phyloP scores from a whole-genome alignment of 1,140 invertebrate species.

The Drosophila orena region DNA sequence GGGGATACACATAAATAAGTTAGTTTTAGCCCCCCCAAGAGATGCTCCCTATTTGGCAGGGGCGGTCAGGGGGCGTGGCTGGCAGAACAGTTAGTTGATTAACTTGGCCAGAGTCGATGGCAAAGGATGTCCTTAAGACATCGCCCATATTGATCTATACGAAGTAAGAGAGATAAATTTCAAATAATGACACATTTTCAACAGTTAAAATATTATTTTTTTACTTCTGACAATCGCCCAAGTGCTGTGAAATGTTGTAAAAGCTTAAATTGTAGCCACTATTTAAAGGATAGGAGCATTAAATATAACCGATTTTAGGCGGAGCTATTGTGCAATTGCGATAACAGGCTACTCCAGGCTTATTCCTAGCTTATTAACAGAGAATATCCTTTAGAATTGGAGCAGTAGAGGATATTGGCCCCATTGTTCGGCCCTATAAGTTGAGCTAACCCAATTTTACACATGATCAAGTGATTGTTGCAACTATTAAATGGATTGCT shows the following conservation, averaged over 20 bases:
- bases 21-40: conserved; percentile 21
- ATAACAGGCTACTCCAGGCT: too few species aligned
- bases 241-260: too few species aligned
- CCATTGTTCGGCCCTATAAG: neutral
- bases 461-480: conserved; percentile 21
- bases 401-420: neutral
- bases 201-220: too few species aligned
- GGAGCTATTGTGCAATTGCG: too few species aligned
- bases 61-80: neutral
- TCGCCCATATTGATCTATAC: too few species aligned
- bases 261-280: too few species aligned
- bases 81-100: conserved; percentile 26
- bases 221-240: too few species aligned
- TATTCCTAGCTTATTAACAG: neutral
- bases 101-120: conserved; percentile 4
- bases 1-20: conserved; percentile 54
- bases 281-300: too few species aligned
- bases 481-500: conserved; percentile 14
- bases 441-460: conserved; percentile 6
- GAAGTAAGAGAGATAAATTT: too few species aligned
- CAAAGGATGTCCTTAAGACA: neutral
- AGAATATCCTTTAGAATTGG: neutral
- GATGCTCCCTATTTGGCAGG: neutral
- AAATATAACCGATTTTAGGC: too few species aligned
- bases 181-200: too few species aligned